Base-by-base conservation (phyloP, 2,797 vertebrate genomes). In the Cyprinodon diabolis region DNA sequence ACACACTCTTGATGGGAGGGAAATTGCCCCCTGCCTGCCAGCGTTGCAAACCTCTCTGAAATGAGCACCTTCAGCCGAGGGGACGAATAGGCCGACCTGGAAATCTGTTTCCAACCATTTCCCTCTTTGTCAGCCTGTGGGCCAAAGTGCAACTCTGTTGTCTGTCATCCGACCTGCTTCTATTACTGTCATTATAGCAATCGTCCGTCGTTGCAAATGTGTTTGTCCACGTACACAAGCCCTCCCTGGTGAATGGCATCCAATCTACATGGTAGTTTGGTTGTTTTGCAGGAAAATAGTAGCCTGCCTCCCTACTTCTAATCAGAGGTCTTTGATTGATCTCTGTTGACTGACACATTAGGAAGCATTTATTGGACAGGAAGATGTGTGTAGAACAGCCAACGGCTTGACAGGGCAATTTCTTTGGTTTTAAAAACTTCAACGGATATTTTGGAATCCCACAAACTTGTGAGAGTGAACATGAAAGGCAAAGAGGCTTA, bases 131-230 rank as follows among this genome's bases (percentile, higher is more conserved):
- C 93, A 93, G 75, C 87, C 84, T 84, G 54, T 11, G 30, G 76
- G 82, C 82, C 89, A 85, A 84, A 86, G 86, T 86, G 84, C 88
- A 85, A 83, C 91, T 91, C 92, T 92, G 85, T 83, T 84, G 85
- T 89, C 89, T 90, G 88, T 93, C 92, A 90, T 86, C 65, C 40
- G 68, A 66, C 78, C n/a, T 15, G 68, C 86, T 90, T 65, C 79
- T 91, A 92, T 93, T 89, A 93, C 93, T 92, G 93, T 95, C 91
- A 94, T 95, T 94, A 94, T 71, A 47, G 90, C 84, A 75, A 77
- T 89, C 75, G 84, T 82, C 85, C 85, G 81, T 51, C 23, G 74
- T 82, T 83, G 87, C 93, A 94, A 94, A 92, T 92, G 93, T 92
- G 91, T 94, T 94, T 95, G 92, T 93, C 89, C 83, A 66, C 82